phyloP scores from a whole-genome alignment of 2,113 vertebrate genomes.

The Melospiza melodia region DNA sequence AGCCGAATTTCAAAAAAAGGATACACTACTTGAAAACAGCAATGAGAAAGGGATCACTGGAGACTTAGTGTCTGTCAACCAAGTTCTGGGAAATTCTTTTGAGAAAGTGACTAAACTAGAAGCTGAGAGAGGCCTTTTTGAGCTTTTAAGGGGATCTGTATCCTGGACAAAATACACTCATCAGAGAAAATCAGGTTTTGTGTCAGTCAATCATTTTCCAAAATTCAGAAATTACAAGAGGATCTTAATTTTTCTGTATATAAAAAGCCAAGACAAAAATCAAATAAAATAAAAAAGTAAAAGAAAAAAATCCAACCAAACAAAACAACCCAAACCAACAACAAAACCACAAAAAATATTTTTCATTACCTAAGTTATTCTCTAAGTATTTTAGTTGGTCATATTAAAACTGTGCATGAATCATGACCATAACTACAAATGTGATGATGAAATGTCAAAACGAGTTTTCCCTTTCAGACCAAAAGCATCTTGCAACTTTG shows the following conservation, averaged over 20 bases:
- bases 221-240: background rate
- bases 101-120: conserved; percentile 34
- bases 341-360: background rate
- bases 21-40: conserved; percentile 49
- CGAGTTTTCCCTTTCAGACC: background rate
- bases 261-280: background rate
- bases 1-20: conserved; percentile 50
- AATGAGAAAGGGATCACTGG: conserved; percentile 22
- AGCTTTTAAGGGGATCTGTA: background rate
- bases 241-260: background rate
- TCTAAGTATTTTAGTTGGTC: background rate
- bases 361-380: background rate
- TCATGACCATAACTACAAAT: background rate
- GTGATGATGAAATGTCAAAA: background rate
- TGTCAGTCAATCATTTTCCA: background rate
- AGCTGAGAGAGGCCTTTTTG: background rate
- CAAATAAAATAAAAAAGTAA: background rate
- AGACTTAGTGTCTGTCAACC: conserved; percentile 36
- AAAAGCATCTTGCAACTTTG: background rate
- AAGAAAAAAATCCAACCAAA: background rate
- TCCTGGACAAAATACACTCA: background rate
- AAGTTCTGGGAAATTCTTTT: conserved; percentile 50
- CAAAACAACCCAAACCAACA: background rate
- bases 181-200: background rate
- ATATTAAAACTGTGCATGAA: background rate